These are phyloP conservation scores for Tragelaphus scriptus DNA, from an alignment of 2,113 vertebrate species.

Conservation along the genomic window DNA sequence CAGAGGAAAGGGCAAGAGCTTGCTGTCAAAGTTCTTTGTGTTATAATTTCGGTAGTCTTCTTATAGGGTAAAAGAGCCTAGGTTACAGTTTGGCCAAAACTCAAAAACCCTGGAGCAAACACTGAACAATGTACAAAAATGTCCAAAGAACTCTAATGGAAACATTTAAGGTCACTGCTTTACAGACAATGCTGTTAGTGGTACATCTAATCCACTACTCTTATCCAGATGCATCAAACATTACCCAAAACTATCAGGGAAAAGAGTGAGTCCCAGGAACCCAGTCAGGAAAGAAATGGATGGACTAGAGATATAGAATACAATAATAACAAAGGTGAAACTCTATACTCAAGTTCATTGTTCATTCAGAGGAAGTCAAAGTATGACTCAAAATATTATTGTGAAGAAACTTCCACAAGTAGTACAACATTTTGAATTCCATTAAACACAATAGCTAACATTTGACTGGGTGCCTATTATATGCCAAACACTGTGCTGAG, in stretches of 20 bases:
- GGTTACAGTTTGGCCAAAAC: neutral
- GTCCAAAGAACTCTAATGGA: neutral
- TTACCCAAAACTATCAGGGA: neutral
- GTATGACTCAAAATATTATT: neutral
- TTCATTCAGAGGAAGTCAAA: neutral
- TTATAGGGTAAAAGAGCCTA: neutral
- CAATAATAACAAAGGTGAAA: neutral
- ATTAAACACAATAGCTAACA: neutral
- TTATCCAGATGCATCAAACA: neutral
- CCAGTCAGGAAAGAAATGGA: neutral
- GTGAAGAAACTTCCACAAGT: neutral
- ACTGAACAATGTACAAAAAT: constrained; percentile 11
- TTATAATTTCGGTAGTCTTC: neutral
- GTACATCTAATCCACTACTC: neutral
- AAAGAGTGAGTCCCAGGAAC: neutral
- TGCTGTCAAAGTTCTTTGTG: neutral
- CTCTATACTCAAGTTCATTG: neutral
- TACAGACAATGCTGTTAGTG: neutral
- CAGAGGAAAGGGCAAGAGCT: neutral
- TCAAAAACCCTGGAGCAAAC: constrained; percentile 6
- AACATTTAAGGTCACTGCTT: neutral
- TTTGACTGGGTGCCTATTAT: neutral
- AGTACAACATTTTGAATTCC: neutral
- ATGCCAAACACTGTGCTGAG: neutral
- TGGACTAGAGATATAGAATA: neutral